These are phyloP conservation scores for Xanthorhoe designata DNA, from an alignment of 2,888 invertebrate species.

Conservation along the genomic window DNA sequence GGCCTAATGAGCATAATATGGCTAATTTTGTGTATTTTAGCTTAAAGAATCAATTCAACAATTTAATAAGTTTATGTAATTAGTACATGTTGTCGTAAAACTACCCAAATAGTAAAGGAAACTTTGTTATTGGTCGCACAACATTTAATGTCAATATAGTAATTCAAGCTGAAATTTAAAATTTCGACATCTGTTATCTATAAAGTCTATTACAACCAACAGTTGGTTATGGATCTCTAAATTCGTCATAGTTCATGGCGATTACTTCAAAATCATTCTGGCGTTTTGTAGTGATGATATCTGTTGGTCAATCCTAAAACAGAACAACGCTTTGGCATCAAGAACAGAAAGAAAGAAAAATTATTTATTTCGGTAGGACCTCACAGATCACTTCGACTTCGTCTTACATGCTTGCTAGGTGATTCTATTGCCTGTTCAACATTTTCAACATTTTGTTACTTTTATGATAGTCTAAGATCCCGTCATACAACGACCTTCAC, in stretches of 20 bases:
- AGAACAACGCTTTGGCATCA: neutral
- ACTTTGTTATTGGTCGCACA: neutral
- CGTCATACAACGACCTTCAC: too few relatives aligned
- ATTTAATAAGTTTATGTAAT: constrained; percentile 2
- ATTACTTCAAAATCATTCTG: neutral
- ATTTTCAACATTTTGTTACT: too few relatives aligned
- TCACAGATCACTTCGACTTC: too few relatives aligned
- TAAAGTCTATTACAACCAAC: neutral
- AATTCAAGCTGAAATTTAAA: too few relatives aligned
- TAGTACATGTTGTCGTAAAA: neutral
- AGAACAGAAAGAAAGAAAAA: too few relatives aligned
- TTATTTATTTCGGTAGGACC: too few relatives aligned
- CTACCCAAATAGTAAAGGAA: neutral
- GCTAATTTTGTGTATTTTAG: neutral
- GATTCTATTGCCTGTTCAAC: too few relatives aligned
- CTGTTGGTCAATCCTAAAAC: neutral
- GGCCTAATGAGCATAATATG: constrained; percentile 18
- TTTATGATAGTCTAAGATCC: too few relatives aligned
- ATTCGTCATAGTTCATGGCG: neutral
- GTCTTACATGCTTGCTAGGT: too few relatives aligned
- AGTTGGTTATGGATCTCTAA: neutral
- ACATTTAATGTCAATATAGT: neutral
- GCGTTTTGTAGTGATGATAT: neutral
- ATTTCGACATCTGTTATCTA: neutral
- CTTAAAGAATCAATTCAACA: neutral